Base-by-base conservation (phyloP, 1,140 invertebrate genomes). In the Orchestia grillus region DNA sequence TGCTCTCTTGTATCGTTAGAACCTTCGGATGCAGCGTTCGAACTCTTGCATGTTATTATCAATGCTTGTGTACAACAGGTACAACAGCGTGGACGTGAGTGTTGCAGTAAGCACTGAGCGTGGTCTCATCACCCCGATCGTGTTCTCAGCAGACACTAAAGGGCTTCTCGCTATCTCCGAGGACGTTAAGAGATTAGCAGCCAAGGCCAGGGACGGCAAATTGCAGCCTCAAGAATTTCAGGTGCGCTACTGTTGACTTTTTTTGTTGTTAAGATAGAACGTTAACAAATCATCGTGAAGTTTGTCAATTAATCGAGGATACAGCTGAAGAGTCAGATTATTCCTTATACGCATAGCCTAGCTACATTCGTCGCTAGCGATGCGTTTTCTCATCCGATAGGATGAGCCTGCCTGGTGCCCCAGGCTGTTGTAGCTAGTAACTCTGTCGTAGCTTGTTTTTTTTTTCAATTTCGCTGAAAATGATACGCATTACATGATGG, bases 111-210 rank as follows among this genome's bases (percentile, higher is more conserved):
- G 99, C 95, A 99, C 99, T 23, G 98, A 99, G 16, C 98, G 98
- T 96, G 99, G 99, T 16, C 98, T 99, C 11, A 99, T 99, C 88
- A 99, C 99, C 0, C 99, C 99, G 0, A 99, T 99, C 97, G 98
- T 99, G 28, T 99, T 99, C 97, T 98, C 98, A 97, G 99, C 99
- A 1, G 99, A 99, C 97, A 98, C 98, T 92, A 99, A 99, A 97
- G 99, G 99, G 42, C 98, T 99, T 94, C 98, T 98, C 87, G 98
- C 99, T 97, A 99, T 99, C 96, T 99, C 98, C 96, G 98, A 98
- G 96, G 98, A 98, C 97, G 98, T 99, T 0, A 99, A 99, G 97
- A 97, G 98, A 96, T 97, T 99, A 96, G 99, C 99, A 0, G 98
- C 97, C 6, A 99, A 99, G 97, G 99, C 99, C 0, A 98, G 99